Evolutionary conservation across 2,888 invertebrate genomes (phyloP).

Genomic region (Mythimna impura): DNA sequence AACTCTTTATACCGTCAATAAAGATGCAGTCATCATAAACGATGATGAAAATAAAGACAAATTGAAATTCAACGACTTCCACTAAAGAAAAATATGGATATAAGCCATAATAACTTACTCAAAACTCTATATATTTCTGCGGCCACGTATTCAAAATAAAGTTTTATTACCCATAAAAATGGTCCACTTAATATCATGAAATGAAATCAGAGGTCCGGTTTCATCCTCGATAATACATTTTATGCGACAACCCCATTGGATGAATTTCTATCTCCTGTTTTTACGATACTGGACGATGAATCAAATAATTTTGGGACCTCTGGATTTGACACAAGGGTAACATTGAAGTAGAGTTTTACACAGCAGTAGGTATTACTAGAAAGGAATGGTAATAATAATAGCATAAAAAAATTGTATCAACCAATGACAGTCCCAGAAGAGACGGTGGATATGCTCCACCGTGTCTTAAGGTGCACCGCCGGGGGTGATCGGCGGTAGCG

Average conservation of each 20-base stretch:
- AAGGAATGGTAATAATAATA: too few relatives aligned
- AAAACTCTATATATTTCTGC: slow-evolving; percentile 65
- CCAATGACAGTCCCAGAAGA: too few relatives aligned
- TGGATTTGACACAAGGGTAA: background rate
- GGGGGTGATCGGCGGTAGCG: too few relatives aligned
- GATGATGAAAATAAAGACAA: background rate
- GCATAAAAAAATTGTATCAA: too few relatives aligned
- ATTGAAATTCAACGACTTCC: background rate
- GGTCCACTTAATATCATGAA: slow-evolving; percentile 81
- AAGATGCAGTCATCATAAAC: background rate
- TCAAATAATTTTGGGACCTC: slow-evolving; percentile 29
- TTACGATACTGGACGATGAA: slow-evolving; percentile 60
- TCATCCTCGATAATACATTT: slow-evolving; percentile 80
- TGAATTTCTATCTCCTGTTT: slow-evolving; percentile 77
- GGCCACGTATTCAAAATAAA: slow-evolving; percentile 75
- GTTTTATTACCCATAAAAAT: slow-evolving; percentile 83
- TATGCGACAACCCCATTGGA: slow-evolving; percentile 75
- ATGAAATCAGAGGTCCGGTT: slow-evolving; percentile 72
- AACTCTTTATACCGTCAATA: background rate
- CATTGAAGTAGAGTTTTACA: background rate
- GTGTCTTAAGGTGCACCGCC: too few relatives aligned
- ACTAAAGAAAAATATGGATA: background rate
- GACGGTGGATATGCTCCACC: too few relatives aligned
- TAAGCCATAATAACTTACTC: slow-evolving; percentile 15
- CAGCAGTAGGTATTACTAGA: too few relatives aligned